Evolutionary conservation across 53 echinoderm and acorn worm genomes (phyloP), one percentile per base, ranked within the genome.

Genomic region (Crossaster papposus): DNA sequence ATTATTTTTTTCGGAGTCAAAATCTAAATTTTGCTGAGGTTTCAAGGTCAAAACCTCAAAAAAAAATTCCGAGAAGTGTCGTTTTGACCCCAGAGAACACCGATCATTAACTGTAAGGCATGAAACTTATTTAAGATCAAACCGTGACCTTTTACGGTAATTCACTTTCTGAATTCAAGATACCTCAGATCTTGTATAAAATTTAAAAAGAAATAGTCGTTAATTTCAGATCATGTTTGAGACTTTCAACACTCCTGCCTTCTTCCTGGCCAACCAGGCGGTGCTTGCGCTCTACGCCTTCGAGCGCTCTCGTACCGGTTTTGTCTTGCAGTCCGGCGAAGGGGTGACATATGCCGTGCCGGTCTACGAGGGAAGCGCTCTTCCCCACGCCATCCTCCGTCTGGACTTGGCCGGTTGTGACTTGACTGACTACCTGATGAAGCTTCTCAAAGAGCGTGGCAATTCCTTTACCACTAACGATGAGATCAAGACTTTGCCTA

Each of bases 391-490:
- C 84, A 96, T 96, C 83, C 94, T 94, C 65, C 91, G 97, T 86
- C 78, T 96, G 73, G 97, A 96, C 89, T 86, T 95, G 36, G 97
- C 94, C 54, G 97, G 97, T 36, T 89, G 95, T 78, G 95, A 95
- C 79, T 86, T 96, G 54, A 95, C 97, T 35, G 95, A 95, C 84
- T 94, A 95, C 92, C 97, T 96, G 87, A 95, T 95, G 91, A 96
- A 95, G 64, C 92, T 96, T 54, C 90, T 96, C 32, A 95, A 95
- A 30, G 97, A 96, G 91, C 88, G 95, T 75, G 97, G 97, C 23
- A 95, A 96, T 89, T 94, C 96, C 26, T 96, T 96, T 86, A 96
- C 95, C 52, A 96, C 96, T n/a, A 93, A 95, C 82, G 95, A 95
- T 96, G 79, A 82, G 88, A 44, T 44, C 9, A 44, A 44, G 0